phyloP scores from a whole-genome alignment of 2,888 invertebrate genomes.

The Drosophila mettleri region DNA sequence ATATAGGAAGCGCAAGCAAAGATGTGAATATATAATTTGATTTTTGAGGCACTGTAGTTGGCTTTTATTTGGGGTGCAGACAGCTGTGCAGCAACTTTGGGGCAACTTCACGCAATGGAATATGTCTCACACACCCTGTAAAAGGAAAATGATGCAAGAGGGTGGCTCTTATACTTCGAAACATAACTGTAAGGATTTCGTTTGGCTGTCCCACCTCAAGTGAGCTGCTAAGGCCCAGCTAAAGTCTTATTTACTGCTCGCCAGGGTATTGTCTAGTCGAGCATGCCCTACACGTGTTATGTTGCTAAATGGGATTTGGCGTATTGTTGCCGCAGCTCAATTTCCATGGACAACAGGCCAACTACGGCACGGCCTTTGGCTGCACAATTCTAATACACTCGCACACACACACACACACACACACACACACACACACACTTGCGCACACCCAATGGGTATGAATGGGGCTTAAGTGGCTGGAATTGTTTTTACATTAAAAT shows the following conservation, averaged over 20 bases:
- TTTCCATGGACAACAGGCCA: constrained; percentile 19
- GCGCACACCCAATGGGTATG: constrained; percentile 35
- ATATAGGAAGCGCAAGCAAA: background rate
- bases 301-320: constrained; percentile 9
- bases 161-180: no score
- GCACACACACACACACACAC: constrained; percentile 10
- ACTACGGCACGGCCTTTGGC: constrained; percentile 40
- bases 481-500: constrained; percentile 82
- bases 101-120: background rate
- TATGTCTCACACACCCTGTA: background rate
- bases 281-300: background rate
- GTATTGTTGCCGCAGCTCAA: constrained; percentile 32
- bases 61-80: background rate
- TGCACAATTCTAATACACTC: constrained; percentile 58
- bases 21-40: constrained; percentile 10
- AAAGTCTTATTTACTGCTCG: background rate
- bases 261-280: background rate
- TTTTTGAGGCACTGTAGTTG: constrained; percentile 15
- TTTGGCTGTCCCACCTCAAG: background rate
- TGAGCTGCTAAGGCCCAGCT: background rate
- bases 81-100: background rate
- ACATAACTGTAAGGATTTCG: background rate
- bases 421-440: constrained; percentile 10
- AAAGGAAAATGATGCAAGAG: background rate
- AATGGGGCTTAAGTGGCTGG: constrained; percentile 74